A percentile compares a stretch with the other conserved stretches of the same genome.
Conservation (phyloP, 2,888 invertebrate genomes). For the Pantelozetes paolii region DNA sequence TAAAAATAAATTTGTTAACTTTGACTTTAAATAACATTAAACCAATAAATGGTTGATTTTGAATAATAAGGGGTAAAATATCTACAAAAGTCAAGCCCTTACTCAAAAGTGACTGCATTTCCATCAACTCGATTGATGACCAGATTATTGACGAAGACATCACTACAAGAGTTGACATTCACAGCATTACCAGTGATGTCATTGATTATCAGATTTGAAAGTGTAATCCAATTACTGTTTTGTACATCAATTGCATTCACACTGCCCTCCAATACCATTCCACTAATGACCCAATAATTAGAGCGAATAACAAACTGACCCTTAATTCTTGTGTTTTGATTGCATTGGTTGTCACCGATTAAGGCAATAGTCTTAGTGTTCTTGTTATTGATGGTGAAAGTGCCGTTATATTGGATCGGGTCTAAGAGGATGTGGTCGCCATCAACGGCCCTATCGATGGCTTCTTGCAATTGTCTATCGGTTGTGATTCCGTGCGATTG, state of each 20-base stretch:
- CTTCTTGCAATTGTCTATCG: neutral
- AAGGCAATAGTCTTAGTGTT: neutral
- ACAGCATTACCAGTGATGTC: neutral
- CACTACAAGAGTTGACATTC: neutral
- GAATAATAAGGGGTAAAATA: neutral
- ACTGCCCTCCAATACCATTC: neutral
- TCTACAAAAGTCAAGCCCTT: neutral
- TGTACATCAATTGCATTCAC: neutral
- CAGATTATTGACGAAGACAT: neutral
- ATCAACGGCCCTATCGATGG: neutral
- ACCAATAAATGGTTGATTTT: too few relatives aligned
- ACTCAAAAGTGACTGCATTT: neutral
- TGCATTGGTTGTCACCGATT: neutral
- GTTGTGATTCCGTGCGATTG: neutral
- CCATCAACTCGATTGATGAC: neutral
- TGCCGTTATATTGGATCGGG: neutral
- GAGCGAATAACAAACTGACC: neutral
- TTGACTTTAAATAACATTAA: too few relatives aligned
- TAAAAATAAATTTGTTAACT: too few relatives aligned
- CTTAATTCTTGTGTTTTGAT: neutral
- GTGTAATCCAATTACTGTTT: neutral
- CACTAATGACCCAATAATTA: neutral
- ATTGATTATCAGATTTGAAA: neutral
- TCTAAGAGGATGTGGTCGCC: neutral
- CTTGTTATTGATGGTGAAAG: neutral